Percentiles rank a stretch among this genome's conserved stretches.
These are phyloP conservation scores for Meriones psammophilus DNA, from an alignment of 2,797 vertebrate species.

Conservation along the genomic window DNA sequence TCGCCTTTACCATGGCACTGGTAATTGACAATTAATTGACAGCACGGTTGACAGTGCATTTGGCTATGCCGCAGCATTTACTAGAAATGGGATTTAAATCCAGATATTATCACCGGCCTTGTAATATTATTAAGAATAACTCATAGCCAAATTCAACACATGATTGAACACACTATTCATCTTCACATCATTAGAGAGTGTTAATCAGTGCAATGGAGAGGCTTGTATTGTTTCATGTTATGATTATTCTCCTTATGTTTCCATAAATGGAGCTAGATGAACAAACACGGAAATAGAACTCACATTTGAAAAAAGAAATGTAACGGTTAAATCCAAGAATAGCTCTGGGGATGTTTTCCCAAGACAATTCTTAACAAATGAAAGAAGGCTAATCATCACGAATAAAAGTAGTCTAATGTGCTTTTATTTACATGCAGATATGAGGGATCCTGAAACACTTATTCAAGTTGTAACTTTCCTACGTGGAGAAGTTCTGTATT, in stretches of 20 bases:
- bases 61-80: conserved; percentile 75
- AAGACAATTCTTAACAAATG: conserved; percentile 55
- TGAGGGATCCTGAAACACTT: background rate
- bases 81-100: conserved; percentile 67
- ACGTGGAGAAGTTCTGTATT: background rate
- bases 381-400: conserved; percentile 51
- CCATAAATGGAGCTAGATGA: conserved; percentile 43
- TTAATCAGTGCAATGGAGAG: conserved; percentile 33
- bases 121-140: conserved; percentile 78
- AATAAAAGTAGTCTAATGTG: conserved; percentile 16
- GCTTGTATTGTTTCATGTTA: background rate
- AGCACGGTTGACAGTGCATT: conserved; percentile 82
- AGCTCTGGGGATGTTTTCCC: background rate
- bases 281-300: conserved; percentile 40
- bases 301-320: background rate
- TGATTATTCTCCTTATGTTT: conserved; percentile 65
- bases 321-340: conserved; percentile 43
- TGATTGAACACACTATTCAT: conserved; percentile 67
- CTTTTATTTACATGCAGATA: conserved; percentile 49
- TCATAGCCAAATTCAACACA: conserved; percentile 56
- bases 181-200: conserved; percentile 39
- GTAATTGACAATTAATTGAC: conserved; percentile 86
- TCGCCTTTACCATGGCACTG: conserved; percentile 86
- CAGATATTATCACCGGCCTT: conserved; percentile 69
- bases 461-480: background rate